A percentile compares a stretch with the other conserved stretches of the same genome.
phyloP scores from a whole-genome alignment of 2,113 vertebrate genomes.

The Egretta garzetta region DNA sequence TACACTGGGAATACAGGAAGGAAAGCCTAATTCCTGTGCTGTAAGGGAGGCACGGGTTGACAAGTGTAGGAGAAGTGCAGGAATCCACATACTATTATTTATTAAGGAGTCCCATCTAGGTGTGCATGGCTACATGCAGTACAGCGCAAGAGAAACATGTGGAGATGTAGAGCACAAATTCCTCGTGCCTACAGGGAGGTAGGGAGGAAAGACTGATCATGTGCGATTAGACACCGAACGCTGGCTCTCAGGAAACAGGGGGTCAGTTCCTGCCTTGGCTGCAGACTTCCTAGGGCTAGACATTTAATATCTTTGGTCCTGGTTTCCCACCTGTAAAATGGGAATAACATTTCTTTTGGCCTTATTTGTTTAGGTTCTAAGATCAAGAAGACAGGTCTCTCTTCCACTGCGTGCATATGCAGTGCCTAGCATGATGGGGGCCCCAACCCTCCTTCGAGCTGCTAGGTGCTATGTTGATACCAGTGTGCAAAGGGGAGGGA shows the following conservation, averaged over 20 bases:
- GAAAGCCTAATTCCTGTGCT: conserved; percentile 23
- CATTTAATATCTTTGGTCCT: conserved; percentile 39
- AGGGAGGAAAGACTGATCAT: conserved; percentile 60
- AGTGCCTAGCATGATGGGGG: background rate
- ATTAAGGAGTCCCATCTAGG: conserved; percentile 26
- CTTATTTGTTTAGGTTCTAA: conserved; percentile 14
- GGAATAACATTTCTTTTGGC: conserved; percentile 29
- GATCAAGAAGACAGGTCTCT: background rate
- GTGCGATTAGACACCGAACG: background rate
- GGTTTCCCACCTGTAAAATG: conserved; percentile 19
- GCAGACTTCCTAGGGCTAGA: conserved; percentile 34
- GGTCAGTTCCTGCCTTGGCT: conserved; percentile 49
- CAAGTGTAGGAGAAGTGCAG: conserved; percentile 11
- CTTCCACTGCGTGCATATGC: accelerated
- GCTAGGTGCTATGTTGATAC: accelerated
- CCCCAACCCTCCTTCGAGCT: background rate
- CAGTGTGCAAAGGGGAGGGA: background rate
- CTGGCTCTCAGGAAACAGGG: conserved; percentile 27
- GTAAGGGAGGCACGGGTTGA: conserved; percentile 26
- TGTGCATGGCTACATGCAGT: background rate
- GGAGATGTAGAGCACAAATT: conserved; percentile 45
- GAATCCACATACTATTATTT: conserved; percentile 1
- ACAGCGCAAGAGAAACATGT: conserved; percentile 2
- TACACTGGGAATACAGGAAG: conserved; percentile 41
- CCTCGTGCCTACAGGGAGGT: conserved; percentile 51